A percentile compares a stretch with the other conserved stretches of the same genome.
phyloP scores from a whole-genome alignment of 2,113 vertebrate species.

The Nipponia nippon region DNA sequence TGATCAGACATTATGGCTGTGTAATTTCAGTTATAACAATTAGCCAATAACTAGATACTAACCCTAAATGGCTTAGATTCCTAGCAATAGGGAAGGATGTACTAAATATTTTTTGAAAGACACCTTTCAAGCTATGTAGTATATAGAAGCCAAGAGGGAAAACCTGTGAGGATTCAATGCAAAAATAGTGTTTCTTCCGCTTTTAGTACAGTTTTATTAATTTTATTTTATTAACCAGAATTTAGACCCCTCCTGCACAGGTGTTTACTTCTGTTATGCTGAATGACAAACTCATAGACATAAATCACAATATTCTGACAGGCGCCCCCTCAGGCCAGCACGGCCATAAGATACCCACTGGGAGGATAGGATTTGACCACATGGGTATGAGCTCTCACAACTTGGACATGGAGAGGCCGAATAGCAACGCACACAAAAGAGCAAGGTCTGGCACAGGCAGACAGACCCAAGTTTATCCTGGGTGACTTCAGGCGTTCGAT shows the following conservation, averaged over 20 bases:
- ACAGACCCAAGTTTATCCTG: neutral
- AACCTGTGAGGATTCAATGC: neutral
- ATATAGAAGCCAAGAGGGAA: neutral
- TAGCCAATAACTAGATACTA: neutral
- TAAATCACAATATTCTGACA: neutral
- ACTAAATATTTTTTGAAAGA: neutral
- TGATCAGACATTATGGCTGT: neutral
- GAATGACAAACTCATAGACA: neutral
- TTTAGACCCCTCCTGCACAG: neutral
- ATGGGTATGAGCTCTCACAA: neutral
- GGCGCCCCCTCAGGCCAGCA: neutral
- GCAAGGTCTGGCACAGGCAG: neutral
- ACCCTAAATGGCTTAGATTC: neutral
- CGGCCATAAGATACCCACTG: neutral
- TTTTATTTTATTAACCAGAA: neutral
- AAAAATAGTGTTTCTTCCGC: neutral
- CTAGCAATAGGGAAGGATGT: neutral
- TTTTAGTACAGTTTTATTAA: neutral
- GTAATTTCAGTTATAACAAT: neutral
- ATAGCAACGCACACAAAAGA: neutral
- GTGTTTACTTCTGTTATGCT: neutral
- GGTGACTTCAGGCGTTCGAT: neutral
- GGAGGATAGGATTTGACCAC: neutral
- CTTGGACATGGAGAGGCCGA: accelerated
- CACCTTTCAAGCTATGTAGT: neutral